phyloP scores from a whole-genome alignment of 2,797 vertebrate species.

The Hylomyscus alleni region DNA sequence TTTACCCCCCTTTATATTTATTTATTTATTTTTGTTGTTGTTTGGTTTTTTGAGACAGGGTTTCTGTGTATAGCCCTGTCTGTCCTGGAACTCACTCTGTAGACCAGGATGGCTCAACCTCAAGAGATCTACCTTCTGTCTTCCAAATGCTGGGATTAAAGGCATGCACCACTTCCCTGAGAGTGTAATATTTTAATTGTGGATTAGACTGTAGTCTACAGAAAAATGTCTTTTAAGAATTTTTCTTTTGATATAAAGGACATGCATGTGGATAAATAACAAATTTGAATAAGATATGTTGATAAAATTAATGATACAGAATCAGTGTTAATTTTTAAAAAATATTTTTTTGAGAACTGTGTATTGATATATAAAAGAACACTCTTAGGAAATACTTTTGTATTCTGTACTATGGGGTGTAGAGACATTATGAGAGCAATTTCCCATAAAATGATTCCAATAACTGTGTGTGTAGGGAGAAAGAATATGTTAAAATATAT shows the following conservation, averaged over 20 bases:
- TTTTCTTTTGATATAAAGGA: not conserved
- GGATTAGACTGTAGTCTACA: not conserved
- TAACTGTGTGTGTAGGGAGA: not conserved
- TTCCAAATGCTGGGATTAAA: not conserved
- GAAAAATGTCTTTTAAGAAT: not conserved
- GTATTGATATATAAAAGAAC: not conserved
- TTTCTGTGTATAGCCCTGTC: not conserved
- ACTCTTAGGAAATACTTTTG: not conserved
- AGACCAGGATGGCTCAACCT: not conserved
- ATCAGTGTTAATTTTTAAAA: not conserved
- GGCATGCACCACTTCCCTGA: not conserved
- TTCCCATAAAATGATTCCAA: not conserved
- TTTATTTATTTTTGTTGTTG: not conserved
- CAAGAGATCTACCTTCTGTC: not conserved
- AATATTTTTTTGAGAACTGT: not conserved
- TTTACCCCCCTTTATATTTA: not conserved
- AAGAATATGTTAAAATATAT: not conserved
- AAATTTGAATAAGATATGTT: not conserved
- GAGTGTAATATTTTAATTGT: not conserved
- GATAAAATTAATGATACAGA: not conserved
- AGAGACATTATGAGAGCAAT: not conserved
- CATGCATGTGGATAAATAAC: not conserved
- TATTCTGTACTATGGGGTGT: not conserved
- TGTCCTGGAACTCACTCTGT: not conserved
- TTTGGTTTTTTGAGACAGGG: not conserved